Conservation (phyloP, 2,888 invertebrate species). For the Notodonta dromedarius region DNA sequence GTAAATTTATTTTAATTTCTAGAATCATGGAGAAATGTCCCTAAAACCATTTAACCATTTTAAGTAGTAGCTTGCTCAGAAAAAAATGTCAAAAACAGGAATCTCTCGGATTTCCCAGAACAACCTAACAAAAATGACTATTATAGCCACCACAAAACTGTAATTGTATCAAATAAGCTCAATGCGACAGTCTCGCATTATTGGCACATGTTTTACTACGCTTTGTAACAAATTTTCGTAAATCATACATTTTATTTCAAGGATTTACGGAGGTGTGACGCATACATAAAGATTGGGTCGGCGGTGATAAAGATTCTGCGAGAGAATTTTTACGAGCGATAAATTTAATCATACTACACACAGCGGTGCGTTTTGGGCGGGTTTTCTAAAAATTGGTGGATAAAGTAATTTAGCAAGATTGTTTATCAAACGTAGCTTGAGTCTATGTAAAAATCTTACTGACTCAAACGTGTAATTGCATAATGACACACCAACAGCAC, state of each 20-base stretch:
- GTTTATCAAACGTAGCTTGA: not conserved
- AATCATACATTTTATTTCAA: conserved; percentile 18
- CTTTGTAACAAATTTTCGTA: conserved; percentile 6
- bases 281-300: conserved; percentile 27
- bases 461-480: too few species aligned
- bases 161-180: not conserved
- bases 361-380: conserved; percentile 8
- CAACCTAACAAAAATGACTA: not conserved
- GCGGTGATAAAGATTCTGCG: conserved; percentile 36
- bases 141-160: not conserved
- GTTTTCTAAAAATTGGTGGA: not conserved
- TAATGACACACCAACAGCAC: too few species aligned
- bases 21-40: too few species aligned
- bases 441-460: too few species aligned
- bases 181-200: not conserved
- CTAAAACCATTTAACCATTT: not conserved
- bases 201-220: conserved; percentile 11
- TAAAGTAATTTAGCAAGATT: not conserved
- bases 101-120: not conserved
- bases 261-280: conserved; percentile 30
- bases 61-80: not conserved
- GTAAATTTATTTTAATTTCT: too few species aligned
- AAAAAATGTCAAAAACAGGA: not conserved
- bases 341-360: conserved; percentile 37
- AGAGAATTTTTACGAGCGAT: conserved; percentile 38